These are phyloP conservation scores for Sphaerophoria rueppellii DNA, from an alignment of 2,888 invertebrate genomes.

Conservation along the genomic window DNA sequence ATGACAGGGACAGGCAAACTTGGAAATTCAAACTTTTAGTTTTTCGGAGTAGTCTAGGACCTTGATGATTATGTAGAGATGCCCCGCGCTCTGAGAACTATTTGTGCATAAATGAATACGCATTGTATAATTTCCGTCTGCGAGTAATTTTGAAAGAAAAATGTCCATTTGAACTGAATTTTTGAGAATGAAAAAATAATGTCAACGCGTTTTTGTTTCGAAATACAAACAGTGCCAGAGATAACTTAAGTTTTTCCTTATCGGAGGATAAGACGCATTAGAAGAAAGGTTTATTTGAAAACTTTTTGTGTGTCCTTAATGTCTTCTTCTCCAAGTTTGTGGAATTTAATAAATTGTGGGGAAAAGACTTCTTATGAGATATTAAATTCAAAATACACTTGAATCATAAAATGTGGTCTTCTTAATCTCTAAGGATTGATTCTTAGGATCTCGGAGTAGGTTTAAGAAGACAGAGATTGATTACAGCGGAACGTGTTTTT, in stretches of 20 bases:
- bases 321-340: no score
- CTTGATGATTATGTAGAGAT: slow-evolving; percentile 26
- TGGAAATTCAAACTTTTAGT: slow-evolving; percentile 56
- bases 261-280: no score
- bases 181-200: not conserved
- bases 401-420: no score
- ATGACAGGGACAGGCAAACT: no score
- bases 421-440: no score
- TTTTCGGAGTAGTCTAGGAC: slow-evolving; percentile 18
- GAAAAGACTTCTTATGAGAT: no score
- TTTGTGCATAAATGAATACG: not conserved
- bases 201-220: not conserved
- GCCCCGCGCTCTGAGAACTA: not conserved
- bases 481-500: no score
- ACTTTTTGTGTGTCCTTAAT: not conserved
- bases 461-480: no score
- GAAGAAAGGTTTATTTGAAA: not conserved
- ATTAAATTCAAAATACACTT: no score
- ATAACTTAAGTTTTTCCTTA: not conserved
- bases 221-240: not conserved
- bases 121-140: no score
- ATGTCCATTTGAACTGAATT: not conserved
- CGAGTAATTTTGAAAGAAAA: slow-evolving; percentile 1
- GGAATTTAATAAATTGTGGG: no score
- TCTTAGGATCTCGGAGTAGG: no score